Conservation (phyloP, 2,113 vertebrate genomes). For the Willisornis vidua region DNA sequence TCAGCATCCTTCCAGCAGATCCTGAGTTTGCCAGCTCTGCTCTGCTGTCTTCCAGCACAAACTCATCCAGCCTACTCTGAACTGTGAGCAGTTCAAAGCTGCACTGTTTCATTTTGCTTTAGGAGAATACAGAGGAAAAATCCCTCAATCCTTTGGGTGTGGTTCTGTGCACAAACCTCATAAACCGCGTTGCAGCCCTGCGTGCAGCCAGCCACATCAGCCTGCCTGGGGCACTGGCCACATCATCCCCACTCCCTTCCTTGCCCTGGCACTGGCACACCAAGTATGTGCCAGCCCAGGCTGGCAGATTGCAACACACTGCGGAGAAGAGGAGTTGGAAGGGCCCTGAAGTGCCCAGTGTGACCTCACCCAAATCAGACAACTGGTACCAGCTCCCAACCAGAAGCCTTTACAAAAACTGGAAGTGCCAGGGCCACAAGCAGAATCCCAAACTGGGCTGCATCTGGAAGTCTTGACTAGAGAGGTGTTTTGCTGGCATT, state of each 20-base stretch:
- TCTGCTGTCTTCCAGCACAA: neutral
- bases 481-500: neutral
- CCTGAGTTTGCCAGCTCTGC: neutral
- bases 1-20: neutral
- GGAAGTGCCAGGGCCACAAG: accelerated
- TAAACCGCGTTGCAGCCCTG: neutral
- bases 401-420: accelerated
- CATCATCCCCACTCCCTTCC: neutral
- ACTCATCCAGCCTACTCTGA: neutral
- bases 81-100: accelerated
- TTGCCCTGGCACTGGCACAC: neutral
- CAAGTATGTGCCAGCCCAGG: neutral
- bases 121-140: neutral
- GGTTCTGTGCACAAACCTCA: neutral
- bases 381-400: neutral
- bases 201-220: neutral
- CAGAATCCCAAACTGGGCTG: neutral
- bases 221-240: neutral
- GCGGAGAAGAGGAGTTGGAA: neutral
- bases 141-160: neutral
- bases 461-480: neutral
- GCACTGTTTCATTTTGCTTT: neutral
- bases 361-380: neutral
- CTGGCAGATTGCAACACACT: neutral
- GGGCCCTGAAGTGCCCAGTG: neutral